Evolutionary conservation across 2,113 vertebrate genomes (phyloP).

Genomic region (Toxostoma redivivum): DNA sequence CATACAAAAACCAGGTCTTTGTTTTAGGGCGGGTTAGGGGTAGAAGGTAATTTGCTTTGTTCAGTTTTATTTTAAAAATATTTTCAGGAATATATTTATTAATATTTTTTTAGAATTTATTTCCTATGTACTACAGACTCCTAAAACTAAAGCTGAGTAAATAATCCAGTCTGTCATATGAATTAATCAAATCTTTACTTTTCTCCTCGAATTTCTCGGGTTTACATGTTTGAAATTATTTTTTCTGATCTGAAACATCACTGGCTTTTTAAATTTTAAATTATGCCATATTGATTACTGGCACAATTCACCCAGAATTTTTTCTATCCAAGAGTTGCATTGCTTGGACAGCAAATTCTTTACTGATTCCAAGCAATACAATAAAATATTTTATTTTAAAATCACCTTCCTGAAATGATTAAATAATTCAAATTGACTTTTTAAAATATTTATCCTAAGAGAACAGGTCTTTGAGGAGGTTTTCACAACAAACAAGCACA

Average conservation of each 20-base stretch:
- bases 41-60: neutral
- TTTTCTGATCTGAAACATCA: neutral
- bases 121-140: neutral
- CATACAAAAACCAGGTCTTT: fast-evolving
- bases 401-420: neutral
- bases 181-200: neutral
- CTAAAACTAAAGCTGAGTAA: neutral
- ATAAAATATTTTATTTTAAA: neutral
- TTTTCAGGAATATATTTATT: neutral
- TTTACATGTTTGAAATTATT: neutral
- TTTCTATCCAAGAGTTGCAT: neutral
- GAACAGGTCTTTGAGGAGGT: neutral
- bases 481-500: neutral
- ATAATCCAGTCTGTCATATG: neutral
- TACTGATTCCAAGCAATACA: neutral
- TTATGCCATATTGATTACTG: neutral
- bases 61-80: neutral
- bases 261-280: neutral
- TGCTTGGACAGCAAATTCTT: neutral
- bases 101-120: neutral
- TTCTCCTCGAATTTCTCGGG: neutral
- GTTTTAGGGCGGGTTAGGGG: neutral
- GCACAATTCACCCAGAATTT: neutral
- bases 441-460: neutral
- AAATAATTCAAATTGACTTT: neutral